A percentile compares a stretch with the other conserved stretches of the same genome.
Evolutionary conservation across 2,888 invertebrate genomes (phyloP).

Genomic region (Rotaria magnacalcarata): DNA sequence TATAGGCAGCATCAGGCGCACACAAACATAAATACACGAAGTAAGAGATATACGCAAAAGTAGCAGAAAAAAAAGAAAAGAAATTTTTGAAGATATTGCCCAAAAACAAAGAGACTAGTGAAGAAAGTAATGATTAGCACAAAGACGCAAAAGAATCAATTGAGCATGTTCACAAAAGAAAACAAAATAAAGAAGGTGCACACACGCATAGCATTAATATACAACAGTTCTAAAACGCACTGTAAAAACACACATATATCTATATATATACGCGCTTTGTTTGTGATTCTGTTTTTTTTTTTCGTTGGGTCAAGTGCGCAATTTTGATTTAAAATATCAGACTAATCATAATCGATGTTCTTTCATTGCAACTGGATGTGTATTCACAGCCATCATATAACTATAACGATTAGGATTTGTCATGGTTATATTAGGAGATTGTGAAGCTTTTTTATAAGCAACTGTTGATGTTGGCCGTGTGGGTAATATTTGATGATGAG

Average conservation of each 20-base stretch:
- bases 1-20: background rate
- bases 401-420: slow-evolving; percentile 13
- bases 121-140: background rate
- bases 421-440: background rate
- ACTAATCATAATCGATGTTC: slow-evolving; percentile 26
- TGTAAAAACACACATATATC: slow-evolving; percentile 16
- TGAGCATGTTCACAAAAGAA: slow-evolving; percentile 19
- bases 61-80: background rate
- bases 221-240: slow-evolving; percentile 29
- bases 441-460: background rate
- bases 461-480: background rate
- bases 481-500: background rate
- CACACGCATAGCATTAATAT: background rate
- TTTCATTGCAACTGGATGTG: background rate
- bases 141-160: background rate
- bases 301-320: background rate
- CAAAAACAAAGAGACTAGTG: background rate
- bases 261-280: background rate
- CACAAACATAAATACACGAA: background rate
- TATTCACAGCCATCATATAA: slow-evolving; percentile 27
- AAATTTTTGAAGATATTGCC: background rate
- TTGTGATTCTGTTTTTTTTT: background rate
- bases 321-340: background rate
- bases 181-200: background rate
- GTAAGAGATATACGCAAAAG: background rate